Percentiles rank a stretch among this genome's conserved stretches.
Conservation (phyloP, 2,797 vertebrate genomes). For the Myripristis jacobus region DNA sequence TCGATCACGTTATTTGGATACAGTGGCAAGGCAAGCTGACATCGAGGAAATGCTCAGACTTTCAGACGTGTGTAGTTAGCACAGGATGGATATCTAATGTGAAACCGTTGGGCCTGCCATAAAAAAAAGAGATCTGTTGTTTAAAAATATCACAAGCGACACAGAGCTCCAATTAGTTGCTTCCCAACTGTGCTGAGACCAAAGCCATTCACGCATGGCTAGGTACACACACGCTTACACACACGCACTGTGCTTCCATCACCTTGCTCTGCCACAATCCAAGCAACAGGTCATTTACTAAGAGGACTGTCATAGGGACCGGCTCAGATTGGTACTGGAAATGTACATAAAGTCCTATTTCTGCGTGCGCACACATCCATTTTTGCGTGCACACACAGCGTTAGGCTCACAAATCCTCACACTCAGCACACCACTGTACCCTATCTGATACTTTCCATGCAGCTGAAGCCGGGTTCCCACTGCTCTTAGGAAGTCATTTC, state of each 20-base stretch:
- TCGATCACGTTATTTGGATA: not conserved
- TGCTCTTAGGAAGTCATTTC: no score
- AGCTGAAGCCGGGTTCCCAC: no score
- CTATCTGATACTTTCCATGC: no score
- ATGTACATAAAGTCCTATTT: not conserved
- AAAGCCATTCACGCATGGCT: conserved; percentile 2
- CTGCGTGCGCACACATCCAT: not conserved
- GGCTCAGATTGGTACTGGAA: not conserved
- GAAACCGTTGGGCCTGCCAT: not conserved
- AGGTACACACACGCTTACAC: conserved; percentile 10
- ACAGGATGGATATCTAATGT: not conserved
- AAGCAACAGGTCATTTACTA: conserved; percentile 16
- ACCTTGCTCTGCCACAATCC: not conserved
- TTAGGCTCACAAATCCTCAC: not conserved
- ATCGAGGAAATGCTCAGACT: not conserved
- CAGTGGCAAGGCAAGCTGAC: not conserved
- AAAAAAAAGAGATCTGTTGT: not conserved
- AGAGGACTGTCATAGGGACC: not conserved
- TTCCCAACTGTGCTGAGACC: conserved; percentile 36
- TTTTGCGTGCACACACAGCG: not conserved
- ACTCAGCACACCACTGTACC: no score
- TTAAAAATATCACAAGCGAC: conserved; percentile 27
- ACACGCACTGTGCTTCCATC: not conserved
- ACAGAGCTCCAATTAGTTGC: conserved; percentile 38
- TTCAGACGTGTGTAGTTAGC: not conserved